phyloP scores from a whole-genome alignment of 2,113 vertebrate species.

The Turnix velox region DNA sequence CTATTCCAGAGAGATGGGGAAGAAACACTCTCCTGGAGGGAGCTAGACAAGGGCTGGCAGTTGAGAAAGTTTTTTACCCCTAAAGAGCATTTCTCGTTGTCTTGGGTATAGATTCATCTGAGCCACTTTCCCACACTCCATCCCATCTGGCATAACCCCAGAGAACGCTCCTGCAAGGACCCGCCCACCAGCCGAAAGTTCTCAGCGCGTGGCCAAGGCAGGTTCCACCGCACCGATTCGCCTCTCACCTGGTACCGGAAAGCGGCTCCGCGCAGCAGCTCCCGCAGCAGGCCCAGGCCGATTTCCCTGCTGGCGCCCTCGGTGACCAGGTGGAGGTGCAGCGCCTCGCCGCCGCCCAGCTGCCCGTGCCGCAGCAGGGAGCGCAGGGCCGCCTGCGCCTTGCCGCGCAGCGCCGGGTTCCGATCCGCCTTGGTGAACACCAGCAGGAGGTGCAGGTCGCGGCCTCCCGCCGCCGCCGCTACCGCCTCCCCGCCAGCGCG shows the following conservation, averaged over 20 bases:
- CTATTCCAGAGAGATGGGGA: rapidly evolving
- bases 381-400: slow-evolving; percentile 69
- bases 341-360: slow-evolving; percentile 55
- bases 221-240: not conserved
- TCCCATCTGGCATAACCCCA: not conserved
- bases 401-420: slow-evolving; percentile 65
- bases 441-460: slow-evolving; percentile 82
- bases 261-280: slow-evolving; percentile 77
- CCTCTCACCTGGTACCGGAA: slow-evolving; percentile 85
- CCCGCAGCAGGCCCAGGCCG: slow-evolving; percentile 79
- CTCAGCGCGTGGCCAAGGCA: not conserved
- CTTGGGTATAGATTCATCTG: rapidly evolving
- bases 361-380: slow-evolving; percentile 69
- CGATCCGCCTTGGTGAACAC: slow-evolving; percentile 93
- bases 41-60: rapidly evolving
- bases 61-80: rapidly evolving
- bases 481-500: slow-evolving; percentile 19
- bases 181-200: no score
- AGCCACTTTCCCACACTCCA: rapidly evolving
- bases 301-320: slow-evolving; percentile 82
- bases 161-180: not conserved
- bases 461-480: slow-evolving; percentile 10
- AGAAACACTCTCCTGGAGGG: rapidly evolving
- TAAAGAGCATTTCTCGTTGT: rapidly evolving
- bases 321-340: slow-evolving; percentile 74